Evolutionary conservation across 2,888 invertebrate genomes (phyloP).

Genomic region (Phengaris alcon): DNA sequence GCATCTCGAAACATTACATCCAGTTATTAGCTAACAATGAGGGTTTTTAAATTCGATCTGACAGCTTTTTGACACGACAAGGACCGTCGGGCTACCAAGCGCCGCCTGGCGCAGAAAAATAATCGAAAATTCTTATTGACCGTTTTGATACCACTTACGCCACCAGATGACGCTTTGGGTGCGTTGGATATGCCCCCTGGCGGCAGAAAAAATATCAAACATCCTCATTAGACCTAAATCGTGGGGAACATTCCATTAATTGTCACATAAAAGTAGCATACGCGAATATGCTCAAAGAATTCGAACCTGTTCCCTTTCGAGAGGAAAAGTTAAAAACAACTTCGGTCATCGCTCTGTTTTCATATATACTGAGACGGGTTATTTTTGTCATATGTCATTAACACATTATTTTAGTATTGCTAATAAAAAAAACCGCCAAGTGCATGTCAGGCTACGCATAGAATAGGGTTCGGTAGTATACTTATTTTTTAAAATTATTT

Average conservation of each 20-base stretch:
- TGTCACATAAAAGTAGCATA: background rate
- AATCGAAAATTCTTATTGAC: too few species aligned
- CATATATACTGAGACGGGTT: background rate
- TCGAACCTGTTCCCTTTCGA: background rate
- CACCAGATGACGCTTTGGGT: too few species aligned
- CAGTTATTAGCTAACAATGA: background rate
- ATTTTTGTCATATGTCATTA: constrained; percentile 25
- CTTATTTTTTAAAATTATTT: background rate
- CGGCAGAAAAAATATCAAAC: too few species aligned
- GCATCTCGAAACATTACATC: background rate
- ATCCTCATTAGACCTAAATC: background rate
- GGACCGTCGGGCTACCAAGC: too few species aligned
- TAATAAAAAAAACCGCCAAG: constrained; percentile 13
- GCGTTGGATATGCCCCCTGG: too few species aligned
- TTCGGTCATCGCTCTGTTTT: constrained; percentile 12
- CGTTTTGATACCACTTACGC: too few species aligned
- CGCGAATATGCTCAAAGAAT: background rate
- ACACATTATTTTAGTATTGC: constrained; percentile 26
- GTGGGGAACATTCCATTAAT: background rate
- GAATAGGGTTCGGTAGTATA: background rate
- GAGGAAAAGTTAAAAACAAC: constrained; percentile 18
- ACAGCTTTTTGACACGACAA: too few species aligned
- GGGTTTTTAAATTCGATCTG: too few species aligned
- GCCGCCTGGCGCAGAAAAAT: too few species aligned
- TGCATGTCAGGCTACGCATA: background rate